Percentiles rank a stretch among this genome's conserved stretches.
Conservation (phyloP, 92 coral and sea anemone genomes). For the Palythoa grandiflora region DNA sequence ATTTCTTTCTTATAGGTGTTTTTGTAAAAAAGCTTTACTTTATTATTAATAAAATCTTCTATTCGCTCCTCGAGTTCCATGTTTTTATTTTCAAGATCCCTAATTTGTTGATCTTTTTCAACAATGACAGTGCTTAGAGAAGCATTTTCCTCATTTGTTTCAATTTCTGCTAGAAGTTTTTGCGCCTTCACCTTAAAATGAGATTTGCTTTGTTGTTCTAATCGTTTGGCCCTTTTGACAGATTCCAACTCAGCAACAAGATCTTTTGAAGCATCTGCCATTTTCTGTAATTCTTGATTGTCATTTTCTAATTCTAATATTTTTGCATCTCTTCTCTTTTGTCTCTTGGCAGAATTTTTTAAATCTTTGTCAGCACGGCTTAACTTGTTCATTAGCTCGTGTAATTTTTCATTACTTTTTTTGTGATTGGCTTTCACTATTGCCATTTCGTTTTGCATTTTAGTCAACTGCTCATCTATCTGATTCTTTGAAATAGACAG, state of each 20-base stretch:
- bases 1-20: slow-evolving; percentile 42
- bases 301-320: slow-evolving; percentile 27
- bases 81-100: slow-evolving; percentile 47
- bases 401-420: slow-evolving; percentile 6
- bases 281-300: slow-evolving; percentile 12
- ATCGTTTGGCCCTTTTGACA: slow-evolving; percentile 32
- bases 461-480: slow-evolving; percentile 12
- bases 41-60: slow-evolving; percentile 31
- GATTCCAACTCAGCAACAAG: slow-evolving; percentile 34
- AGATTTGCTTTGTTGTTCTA: slow-evolving; percentile 29
- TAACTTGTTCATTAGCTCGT: slow-evolving; percentile 24
- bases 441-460: slow-evolving; percentile 17
- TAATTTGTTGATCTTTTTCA: slow-evolving; percentile 41
- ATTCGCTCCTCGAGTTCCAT: slow-evolving; percentile 35
- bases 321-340: slow-evolving; percentile 15
- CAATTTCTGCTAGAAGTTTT: slow-evolving; percentile 3
- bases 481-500: slow-evolving; percentile 19
- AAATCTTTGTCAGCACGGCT: slow-evolving; percentile 30
- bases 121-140: slow-evolving; percentile 17
- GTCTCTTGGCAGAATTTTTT: slow-evolving; percentile 25
- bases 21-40: slow-evolving; percentile 25
- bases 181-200: slow-evolving; percentile 31
- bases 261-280: slow-evolving; percentile 24
- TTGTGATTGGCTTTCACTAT: slow-evolving; percentile 13
- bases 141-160: slow-evolving; percentile 9